Percentiles rank a stretch among this genome's conserved stretches.
Conservation (phyloP, 2,113 vertebrate genomes). For the Leptodactylus fuscus region DNA sequence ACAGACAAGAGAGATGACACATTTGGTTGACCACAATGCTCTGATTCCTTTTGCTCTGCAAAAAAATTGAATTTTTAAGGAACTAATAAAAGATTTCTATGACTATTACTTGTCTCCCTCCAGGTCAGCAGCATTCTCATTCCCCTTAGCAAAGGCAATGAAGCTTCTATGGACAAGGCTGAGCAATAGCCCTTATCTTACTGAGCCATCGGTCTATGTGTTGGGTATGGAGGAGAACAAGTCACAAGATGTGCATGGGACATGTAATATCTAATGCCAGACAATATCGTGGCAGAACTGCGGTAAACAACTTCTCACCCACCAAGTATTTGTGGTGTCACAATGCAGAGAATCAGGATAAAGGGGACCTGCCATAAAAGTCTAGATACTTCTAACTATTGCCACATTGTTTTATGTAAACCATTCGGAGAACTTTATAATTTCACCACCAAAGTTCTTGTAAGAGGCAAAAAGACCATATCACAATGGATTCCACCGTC, state of each 20-base stretch:
- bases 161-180: not conserved
- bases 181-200: not conserved
- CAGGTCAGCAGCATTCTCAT: too few relatives aligned
- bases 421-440: too few relatives aligned
- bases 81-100: too few relatives aligned
- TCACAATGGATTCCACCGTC: too few relatives aligned
- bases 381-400: not conserved
- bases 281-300: not conserved
- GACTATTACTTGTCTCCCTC: too few relatives aligned
- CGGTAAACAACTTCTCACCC: not conserved
- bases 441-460: too few relatives aligned
- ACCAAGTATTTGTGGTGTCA: not conserved
- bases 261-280: not conserved
- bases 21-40: too few relatives aligned
- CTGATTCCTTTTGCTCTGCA: too few relatives aligned
- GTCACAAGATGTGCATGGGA: not conserved
- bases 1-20: too few relatives aligned
- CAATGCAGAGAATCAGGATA: not conserved
- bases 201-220: not conserved
- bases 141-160: too few relatives aligned
- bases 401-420: not conserved
- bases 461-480: too few relatives aligned
- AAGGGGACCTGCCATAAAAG: not conserved
- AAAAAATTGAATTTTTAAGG: too few relatives aligned
- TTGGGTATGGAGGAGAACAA: not conserved